A percentile compares a stretch with the other conserved stretches of the same genome.
phyloP scores from a whole-genome alignment of 2,888 invertebrate genomes.

The Cheilosia pagana region DNA sequence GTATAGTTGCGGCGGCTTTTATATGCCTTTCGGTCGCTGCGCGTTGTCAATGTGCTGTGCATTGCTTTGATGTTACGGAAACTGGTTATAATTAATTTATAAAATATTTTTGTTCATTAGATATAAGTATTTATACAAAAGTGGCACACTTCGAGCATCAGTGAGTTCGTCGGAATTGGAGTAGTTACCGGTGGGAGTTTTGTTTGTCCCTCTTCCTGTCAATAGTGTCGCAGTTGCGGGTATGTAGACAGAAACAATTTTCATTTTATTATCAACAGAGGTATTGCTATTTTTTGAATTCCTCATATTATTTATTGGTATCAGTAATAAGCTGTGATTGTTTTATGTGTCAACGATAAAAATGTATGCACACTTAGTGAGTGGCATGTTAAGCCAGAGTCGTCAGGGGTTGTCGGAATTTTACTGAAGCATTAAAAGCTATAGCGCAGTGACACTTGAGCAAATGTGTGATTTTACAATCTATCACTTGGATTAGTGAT shows the following conservation, averaged over 20 bases:
- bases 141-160: constrained; percentile 4
- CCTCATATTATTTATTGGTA: too few species aligned
- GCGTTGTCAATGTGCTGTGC: constrained; percentile 2
- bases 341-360: too few species aligned
- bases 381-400: too few species aligned
- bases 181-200: neutral
- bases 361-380: too few species aligned
- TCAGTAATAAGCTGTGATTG: too few species aligned
- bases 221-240: constrained; percentile 16
- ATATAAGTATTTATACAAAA: neutral
- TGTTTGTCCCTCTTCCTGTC: neutral
- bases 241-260: constrained; percentile 9
- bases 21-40: constrained; percentile 12
- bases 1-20: neutral
- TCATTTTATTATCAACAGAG: neutral
- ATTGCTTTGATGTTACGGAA: constrained; percentile 29
- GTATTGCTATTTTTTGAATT: neutral
- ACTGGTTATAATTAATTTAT: constrained; percentile 18
- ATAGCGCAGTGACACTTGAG: too few species aligned
- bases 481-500: too few species aligned
- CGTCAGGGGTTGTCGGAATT: too few species aligned
- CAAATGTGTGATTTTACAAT: too few species aligned
- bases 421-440: too few species aligned
- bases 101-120: neutral
- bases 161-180: constrained; percentile 1